Base-by-base conservation (phyloP, 2,888 invertebrate species). In the Drosophila fungiperda region DNA sequence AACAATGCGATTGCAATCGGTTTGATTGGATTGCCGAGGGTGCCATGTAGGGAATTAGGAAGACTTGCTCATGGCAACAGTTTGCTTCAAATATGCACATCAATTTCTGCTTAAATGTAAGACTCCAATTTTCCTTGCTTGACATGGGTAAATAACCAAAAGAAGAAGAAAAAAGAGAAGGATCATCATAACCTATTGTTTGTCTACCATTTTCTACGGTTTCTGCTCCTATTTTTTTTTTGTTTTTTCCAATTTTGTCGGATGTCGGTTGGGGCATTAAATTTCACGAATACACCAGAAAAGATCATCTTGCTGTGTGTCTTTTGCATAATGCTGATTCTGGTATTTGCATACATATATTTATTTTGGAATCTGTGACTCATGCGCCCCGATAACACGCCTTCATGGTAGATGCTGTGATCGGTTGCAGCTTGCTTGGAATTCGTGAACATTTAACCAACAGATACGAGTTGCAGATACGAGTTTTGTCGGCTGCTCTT, bases 1-100 rank as follows among this genome's bases (percentile, higher is more conserved):
- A 85, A 83, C 86, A 83, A 83, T 87, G 75, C 73, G 88, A 88
- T 84, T 83, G 80, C 80, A 60, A 88, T 86, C 83, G 72, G 57
- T 68, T 75, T 77, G 79, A 78, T 82, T 78, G 75, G 84, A 58
- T 82, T 65, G 29, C 38, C 32, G n/a, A 60, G 67, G 40, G 17
- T 61, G 78, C 76, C 45, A 45, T 15, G 45, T 20, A 67, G 61
- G 33, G 36, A 50, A 59, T 57, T 68, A 65, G 40, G 36, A 36
- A 29, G 33, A 62, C 52, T 53, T 9, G 20, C n/a, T 33, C 40
- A 26, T 38, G 49, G 49, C 40, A 35, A 52, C 57, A 15, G 38
- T 48, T 52, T 33, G 57, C 33, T 23, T 32, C 2, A 35, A 35
- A 29, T 32, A 78, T 66, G 76, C 61, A 59, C 75, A 77, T 78